Base-by-base conservation (phyloP, 2,113 vertebrate genomes). In the Chitala chitala region DNA sequence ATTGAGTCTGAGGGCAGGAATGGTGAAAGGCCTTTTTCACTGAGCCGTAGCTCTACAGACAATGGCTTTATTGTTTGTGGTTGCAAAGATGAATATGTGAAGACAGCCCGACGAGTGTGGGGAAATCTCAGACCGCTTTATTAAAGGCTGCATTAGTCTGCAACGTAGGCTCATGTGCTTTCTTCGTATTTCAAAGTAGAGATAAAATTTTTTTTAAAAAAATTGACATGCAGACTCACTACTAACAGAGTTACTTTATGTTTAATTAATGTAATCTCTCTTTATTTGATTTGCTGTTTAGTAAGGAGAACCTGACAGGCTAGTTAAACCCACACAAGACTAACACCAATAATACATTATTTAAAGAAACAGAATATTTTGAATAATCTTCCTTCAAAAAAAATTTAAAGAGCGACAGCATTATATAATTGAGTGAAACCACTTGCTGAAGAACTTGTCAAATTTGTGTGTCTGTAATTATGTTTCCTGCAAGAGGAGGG, bases 11-110 rank as follows among this genome's bases (percentile, higher is more conserved):
- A 51, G 26, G 53, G 56, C 40, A 63, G 24, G 50, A 5, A 46
- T 6, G 13, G 36, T 55, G 51, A 40, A 58, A 63, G 42, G 68
- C 42, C 65, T 59, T 46, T 38, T 75, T 33, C 61, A 26, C 46
- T 12, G 8, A 3, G 38, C 33, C 5, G 36, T 46, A 48, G n/a
- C 36, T 26, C 12, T 51, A 42, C 59, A 68, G 73, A 74, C 73
- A 74, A 74, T 54, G 63, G 24, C 5, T 13, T 20, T 31, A 44
- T 66, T 74, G 73, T 74, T 55, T n/a, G 1, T 8, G 33, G 36
- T n/a, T n/a, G 22, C 33, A 46, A 5, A 44, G 73, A 74, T 66
- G 63, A 74, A 55, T 74, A 74, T 55, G 73, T 66, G 73, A 66
- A 66, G 63, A 68, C 46, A 74, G 46, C 46, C 73, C 48, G 29